phyloP scores from a whole-genome alignment of 2,797 vertebrate species.

The Esox lucius region DNA sequence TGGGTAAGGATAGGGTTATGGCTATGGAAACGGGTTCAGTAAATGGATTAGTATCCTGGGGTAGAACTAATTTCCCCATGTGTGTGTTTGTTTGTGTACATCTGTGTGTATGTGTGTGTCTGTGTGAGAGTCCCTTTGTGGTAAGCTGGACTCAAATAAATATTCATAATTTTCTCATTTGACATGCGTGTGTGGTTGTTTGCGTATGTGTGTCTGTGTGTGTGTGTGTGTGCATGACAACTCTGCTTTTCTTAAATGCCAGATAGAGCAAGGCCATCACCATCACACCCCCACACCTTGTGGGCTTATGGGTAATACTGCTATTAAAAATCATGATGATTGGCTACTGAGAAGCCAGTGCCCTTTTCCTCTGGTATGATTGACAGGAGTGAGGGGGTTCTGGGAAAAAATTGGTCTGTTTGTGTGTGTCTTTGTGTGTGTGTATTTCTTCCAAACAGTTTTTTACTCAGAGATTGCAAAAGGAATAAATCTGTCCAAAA shows the following conservation, averaged over 20 bases:
- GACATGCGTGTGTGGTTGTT: too few relatives aligned
- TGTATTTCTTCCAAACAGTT: conserved; percentile 37
- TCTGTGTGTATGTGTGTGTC: conserved; percentile 2
- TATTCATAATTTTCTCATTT: too few relatives aligned
- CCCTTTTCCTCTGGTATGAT: conserved; percentile 70
- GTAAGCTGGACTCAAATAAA: too few relatives aligned
- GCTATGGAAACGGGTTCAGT: too few relatives aligned
- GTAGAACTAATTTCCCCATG: not conserved
- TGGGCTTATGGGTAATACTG: conserved; percentile 64
- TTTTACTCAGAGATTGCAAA: conserved; percentile 75
- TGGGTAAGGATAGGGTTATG: too few relatives aligned
- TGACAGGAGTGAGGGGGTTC: conserved; percentile 47
- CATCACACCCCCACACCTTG: conserved; percentile 20
- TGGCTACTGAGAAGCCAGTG: conserved; percentile 58
- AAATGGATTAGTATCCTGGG: too few relatives aligned
- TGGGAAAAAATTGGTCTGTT: conserved; percentile 22
- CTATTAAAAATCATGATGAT: conserved; percentile 75
- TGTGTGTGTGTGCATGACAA: conserved; percentile 12
- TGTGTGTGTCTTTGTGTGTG: conserved; percentile 3
- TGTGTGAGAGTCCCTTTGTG: too few relatives aligned
- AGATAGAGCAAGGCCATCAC: conserved; percentile 50
- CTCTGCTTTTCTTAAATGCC: conserved; percentile 70
- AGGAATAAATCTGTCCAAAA: conserved; percentile 78
- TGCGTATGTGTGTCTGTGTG: not conserved
- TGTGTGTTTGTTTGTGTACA: not conserved